These are phyloP conservation scores for Drosophila neonasuta DNA, from an alignment of 2,888 invertebrate genomes.

Conservation along the genomic window DNA sequence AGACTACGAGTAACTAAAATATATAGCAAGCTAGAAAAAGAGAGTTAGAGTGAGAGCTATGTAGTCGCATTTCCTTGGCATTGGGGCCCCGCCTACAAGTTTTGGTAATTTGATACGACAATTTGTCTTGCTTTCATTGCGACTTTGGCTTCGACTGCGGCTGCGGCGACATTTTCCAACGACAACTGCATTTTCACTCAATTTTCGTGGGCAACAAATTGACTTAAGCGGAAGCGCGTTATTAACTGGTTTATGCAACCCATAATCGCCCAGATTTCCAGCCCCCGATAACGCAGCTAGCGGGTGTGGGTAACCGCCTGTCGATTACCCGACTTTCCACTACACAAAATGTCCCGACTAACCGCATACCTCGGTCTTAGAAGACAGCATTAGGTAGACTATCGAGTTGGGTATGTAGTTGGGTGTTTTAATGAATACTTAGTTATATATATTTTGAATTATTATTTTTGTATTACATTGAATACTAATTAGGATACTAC, in stretches of 20 bases:
- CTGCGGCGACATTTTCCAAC: constrained; percentile 41
- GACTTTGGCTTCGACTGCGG: background rate
- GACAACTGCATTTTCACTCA: constrained; percentile 71
- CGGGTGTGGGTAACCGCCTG: constrained; percentile 24
- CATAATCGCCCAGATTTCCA: constrained; percentile 75
- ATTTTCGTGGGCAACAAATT: constrained; percentile 67
- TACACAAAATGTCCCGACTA: constrained; percentile 2
- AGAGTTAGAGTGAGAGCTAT: background rate
- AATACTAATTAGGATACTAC: too few species aligned
- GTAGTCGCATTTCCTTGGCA: constrained; percentile 37
- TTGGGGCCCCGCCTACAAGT: constrained; percentile 43
- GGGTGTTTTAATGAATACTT: too few species aligned
- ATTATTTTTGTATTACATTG: too few species aligned
- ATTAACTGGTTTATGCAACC: constrained; percentile 81
- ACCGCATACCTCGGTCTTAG: background rate
- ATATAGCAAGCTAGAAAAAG: background rate
- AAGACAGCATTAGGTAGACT: background rate
- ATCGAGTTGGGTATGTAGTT: too few species aligned
- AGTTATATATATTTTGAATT: too few species aligned
- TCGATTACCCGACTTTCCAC: constrained; percentile 40
- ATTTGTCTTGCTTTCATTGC: constrained; percentile 75
- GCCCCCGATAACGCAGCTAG: constrained; percentile 54
- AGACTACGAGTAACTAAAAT: background rate
- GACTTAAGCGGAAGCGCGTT: constrained; percentile 79
- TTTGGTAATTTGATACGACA: constrained; percentile 79